Percentiles rank a stretch among this genome's conserved stretches.
phyloP scores from a whole-genome alignment of 2,888 invertebrate genomes.

The Sarcophaga subvicina region DNA sequence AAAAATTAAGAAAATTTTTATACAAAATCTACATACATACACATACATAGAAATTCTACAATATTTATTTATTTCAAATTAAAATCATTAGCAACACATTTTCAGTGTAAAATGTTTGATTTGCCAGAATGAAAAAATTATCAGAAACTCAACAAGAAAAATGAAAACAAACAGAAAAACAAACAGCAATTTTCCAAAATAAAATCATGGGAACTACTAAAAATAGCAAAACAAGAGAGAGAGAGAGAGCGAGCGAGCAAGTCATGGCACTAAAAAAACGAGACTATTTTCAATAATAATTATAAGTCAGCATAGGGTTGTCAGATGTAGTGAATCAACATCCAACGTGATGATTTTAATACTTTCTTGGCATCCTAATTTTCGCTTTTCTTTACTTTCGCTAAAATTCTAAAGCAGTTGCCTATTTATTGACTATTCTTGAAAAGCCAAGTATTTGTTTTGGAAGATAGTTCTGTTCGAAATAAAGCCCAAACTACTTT shows the following conservation, averaged over 20 bases:
- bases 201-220: neutral
- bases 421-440: too few relatives aligned
- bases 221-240: neutral
- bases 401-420: too few relatives aligned
- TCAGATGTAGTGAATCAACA: too few relatives aligned
- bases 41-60: neutral
- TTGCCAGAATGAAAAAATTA: neutral
- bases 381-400: too few relatives aligned
- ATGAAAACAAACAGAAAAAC: neutral
- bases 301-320: too few relatives aligned
- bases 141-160: neutral
- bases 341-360: too few relatives aligned
- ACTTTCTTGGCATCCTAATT: too few relatives aligned
- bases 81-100: conserved; percentile 12
- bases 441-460: too few relatives aligned
- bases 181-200: neutral
- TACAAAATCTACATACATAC: neutral
- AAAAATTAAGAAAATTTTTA: conserved; percentile 25
- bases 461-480: too few relatives aligned
- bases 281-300: too few relatives aligned
- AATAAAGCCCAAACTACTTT: too few relatives aligned
- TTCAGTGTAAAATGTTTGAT: conserved; percentile 6
- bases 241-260: neutral
- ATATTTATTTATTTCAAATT: conserved; percentile 20
- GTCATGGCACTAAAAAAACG: too few relatives aligned